Percentiles rank a stretch among this genome's conserved stretches.
These are phyloP conservation scores for Cephus cinctus DNA, from an alignment of 1,140 invertebrate species.

Conservation along the genomic window DNA sequence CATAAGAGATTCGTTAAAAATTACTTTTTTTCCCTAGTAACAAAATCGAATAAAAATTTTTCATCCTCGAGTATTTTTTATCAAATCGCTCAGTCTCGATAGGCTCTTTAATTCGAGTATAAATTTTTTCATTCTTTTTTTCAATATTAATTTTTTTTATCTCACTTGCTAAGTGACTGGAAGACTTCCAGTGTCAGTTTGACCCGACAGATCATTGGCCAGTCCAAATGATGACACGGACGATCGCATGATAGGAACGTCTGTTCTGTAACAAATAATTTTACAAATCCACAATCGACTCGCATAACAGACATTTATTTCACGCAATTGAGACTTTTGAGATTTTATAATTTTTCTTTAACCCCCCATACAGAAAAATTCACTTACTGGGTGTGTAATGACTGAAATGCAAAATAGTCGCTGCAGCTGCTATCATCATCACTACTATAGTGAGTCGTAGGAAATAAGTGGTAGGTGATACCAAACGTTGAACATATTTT, in stretches of 20 bases:
- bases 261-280: slow-evolving; percentile 62
- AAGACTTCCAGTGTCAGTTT: slow-evolving; percentile 70
- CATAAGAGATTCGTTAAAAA: too few species aligned
- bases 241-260: slow-evolving; percentile 70
- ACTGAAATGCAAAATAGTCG: slow-evolving; percentile 49
- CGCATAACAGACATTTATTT: not conserved
- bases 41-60: too few species aligned
- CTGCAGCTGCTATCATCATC: slow-evolving; percentile 41
- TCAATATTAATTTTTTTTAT: slow-evolving; percentile 5
- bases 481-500: slow-evolving; percentile 23
- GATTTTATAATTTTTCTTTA: not conserved
- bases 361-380: not conserved
- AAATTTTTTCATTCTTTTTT: too few species aligned
- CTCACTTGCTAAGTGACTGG: slow-evolving; percentile 66
- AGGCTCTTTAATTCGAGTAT: too few species aligned
- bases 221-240: slow-evolving; percentile 73
- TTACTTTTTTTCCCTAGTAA: too few species aligned
- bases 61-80: too few species aligned
- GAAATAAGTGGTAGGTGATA: slow-evolving; percentile 33
- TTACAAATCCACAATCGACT: not conserved
- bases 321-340: not conserved
- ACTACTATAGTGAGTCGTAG: slow-evolving; percentile 39
- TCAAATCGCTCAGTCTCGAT: too few species aligned
- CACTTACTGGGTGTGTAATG: slow-evolving; percentile 51
- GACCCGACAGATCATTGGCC: slow-evolving; percentile 78